These are phyloP conservation scores for Ceyx margarethae DNA, from an alignment of 2,113 vertebrate species.

Conservation along the genomic window DNA sequence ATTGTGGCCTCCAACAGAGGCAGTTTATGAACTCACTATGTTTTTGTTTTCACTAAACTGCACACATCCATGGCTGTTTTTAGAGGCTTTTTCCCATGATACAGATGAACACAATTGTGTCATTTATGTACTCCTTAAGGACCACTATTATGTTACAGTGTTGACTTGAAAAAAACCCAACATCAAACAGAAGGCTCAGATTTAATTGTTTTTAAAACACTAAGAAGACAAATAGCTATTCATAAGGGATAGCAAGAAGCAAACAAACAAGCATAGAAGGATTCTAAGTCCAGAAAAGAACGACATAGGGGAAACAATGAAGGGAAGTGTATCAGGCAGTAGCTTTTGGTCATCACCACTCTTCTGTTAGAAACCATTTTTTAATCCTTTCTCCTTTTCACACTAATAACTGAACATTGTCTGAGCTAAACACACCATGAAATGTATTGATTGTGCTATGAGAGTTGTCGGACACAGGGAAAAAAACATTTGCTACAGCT, in stretches of 20 bases:
- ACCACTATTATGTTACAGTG: not conserved
- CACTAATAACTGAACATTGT: constrained; percentile 25
- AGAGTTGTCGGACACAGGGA: not conserved
- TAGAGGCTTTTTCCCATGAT: not conserved
- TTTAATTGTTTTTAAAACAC: not conserved
- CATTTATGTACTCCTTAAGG: not conserved
- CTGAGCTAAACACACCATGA: constrained; percentile 28
- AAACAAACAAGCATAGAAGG: not conserved
- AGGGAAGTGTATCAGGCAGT: not conserved
- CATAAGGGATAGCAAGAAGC: not conserved
- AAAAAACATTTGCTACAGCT: constrained; percentile 18
- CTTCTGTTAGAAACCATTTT: not conserved
- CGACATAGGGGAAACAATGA: not conserved
- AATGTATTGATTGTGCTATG: constrained; percentile 7
- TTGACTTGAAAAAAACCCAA: not conserved
- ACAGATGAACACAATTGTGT: not conserved
- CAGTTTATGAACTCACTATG: not conserved
- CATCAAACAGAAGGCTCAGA: not conserved
- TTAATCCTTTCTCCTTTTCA: not conserved
- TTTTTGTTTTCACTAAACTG: not conserved
- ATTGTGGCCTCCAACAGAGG: not conserved
- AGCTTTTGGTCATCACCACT: not conserved
- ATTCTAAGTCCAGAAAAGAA: not conserved
- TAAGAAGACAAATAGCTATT: constrained; percentile 11
- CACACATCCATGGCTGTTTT: not conserved